Evolutionary conservation across 1,140 invertebrate genomes (phyloP), one percentile per base, ranked within the genome.

Genomic region (Brachionus sp.): DNA sequence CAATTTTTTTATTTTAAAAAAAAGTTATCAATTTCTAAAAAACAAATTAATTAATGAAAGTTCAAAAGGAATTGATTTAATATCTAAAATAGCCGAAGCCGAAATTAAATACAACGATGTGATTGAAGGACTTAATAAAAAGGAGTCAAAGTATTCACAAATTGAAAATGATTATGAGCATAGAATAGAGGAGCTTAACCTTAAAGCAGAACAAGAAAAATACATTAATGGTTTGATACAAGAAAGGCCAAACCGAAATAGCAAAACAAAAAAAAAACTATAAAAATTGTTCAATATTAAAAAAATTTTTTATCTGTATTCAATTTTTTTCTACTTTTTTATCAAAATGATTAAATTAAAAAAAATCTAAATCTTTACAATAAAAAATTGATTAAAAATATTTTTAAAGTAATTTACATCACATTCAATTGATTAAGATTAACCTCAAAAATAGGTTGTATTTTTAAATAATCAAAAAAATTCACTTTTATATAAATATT

Each of bases 151-250:
- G 44, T 75, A 46, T n/a, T 46, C 19, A 9, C 39, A 75, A 46
- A 75, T 75, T 10, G 70, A 75, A 29, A 29, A 46, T n/a, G 70
- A 75, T 46, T 75, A 75, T 75, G 70, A 75, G 42, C 70, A 75
- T 75, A 75, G 29, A 75, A 44, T 75, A 75, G 70, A 75, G 33
- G 70, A 75, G 44, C 25, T 75, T 12, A 75, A 75, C 5, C 19
- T 75, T 7, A 75, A 75, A 75, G 70, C 42, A 25, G 70, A 75
- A 29, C 70, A 75, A 75, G 70, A 75, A 75, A 75, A 75, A 16
- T 75, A 75, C 39, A 75, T 75, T 12, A 75, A 46, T 19, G 44
- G 29, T 23, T 16, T 75, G 6, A 46, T 75, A 9, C 70, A 75
- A 46, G 66, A 70, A 9, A 70, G 39, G n/a, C 16, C 35, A 9